Evolutionary conservation across 2,888 invertebrate genomes (phyloP), one percentile per base, ranked within the genome.

Genomic region (Sphaerophoria taeniata): DNA sequence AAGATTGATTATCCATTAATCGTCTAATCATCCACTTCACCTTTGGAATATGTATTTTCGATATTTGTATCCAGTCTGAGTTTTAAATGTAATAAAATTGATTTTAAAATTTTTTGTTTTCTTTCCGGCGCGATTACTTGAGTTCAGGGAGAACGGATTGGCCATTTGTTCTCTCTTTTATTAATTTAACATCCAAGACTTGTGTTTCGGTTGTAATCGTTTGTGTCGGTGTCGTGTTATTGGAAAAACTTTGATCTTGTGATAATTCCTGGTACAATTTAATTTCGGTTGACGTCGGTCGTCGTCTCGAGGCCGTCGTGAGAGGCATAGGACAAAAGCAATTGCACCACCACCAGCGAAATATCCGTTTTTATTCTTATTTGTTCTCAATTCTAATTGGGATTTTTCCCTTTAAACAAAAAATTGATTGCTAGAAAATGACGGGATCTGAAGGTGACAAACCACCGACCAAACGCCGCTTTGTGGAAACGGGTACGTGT

Each of bases 401-500:
- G 7, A 61, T 63, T 39, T 47, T 34, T 39, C 14, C 51, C 12
- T 67, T 51, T 12, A 5, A 43, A 43, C 4, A 9, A 11, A 9
- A 9, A 43, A 11, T 43, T 39, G 6, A 9, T 39, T 43, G 9
- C 12, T 16, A 83, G 83, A 70, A 24, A 74, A 83, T 83, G 83
- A 63, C 77, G 16, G 72, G 55, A 2, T 61, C 72, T 31, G 51
- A 34, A 2, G 55, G 60, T 0, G 76, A 87, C 9, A 72, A 82
- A 43, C 39, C 92, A 0, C 91, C 92, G 0, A 91, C 91, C 3
- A 91, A 91, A 78, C 91, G 90, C 78, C 89, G 90, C 56, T 92
- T 91, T 88, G 92, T 91, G 36, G 92, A 92, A 87, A 91, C 92
- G 6, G 90, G 92, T 87, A 91, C 91, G 73, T 91, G 91, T 88